Conservation (phyloP, 2,797 vertebrate genomes). For the Falco peregrinus region DNA sequence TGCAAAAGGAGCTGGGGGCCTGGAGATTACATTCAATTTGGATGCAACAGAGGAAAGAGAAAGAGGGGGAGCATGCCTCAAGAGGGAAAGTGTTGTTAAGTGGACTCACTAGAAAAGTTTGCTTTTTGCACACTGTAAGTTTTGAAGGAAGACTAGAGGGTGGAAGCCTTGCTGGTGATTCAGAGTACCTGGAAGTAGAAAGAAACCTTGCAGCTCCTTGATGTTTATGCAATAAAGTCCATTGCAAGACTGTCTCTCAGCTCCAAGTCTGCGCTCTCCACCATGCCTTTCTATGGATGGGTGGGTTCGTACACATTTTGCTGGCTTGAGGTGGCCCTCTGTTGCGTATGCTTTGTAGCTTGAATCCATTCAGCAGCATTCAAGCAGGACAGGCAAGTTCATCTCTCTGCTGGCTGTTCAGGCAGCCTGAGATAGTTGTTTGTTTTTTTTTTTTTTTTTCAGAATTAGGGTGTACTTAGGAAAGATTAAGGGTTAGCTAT, state of each 20-base stretch:
- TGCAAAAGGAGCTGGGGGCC: neutral
- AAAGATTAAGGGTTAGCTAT: neutral
- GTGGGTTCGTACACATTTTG: neutral
- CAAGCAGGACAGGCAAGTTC: neutral
- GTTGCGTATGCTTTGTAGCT: neutral
- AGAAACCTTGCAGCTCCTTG: neutral
- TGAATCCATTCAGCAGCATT: neutral
- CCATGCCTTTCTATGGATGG: neutral
- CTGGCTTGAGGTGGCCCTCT: neutral
- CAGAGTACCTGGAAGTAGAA: neutral
- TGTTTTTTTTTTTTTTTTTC: neutral
- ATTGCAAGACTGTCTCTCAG: neutral
- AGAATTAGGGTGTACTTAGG: neutral
- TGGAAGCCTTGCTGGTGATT: neutral
- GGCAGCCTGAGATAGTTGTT: neutral
- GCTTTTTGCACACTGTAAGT: neutral
- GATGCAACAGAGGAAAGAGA: neutral
- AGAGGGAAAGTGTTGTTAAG: neutral
- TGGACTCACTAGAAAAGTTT: neutral
- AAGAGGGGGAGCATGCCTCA: fast-evolving
- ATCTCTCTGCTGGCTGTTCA: neutral
- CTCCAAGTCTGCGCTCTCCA: neutral
- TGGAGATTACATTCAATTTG: neutral
- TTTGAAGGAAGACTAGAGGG: neutral
- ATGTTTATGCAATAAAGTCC: neutral